Evolutionary conservation across 2,888 invertebrate genomes (phyloP), one percentile per base, ranked within the genome.

Genomic region (Auanema freiburgensis): DNA sequence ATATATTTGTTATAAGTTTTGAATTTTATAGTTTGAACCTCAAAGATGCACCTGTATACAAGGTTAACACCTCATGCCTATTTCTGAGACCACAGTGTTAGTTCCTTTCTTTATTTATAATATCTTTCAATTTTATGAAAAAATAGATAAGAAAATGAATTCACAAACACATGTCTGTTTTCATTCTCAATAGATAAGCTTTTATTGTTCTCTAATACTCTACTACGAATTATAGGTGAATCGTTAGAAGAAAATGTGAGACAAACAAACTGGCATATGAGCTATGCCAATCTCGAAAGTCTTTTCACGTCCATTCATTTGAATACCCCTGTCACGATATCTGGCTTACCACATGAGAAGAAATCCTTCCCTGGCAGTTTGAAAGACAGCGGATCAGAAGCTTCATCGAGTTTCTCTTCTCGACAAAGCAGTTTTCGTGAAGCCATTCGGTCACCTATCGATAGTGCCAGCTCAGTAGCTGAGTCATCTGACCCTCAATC

Each of bases 201-300:
- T n/a, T n/a, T n/a, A 12, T 43, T 43, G 43, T 12, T n/a, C n/a
- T 12, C 43, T 43, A 43, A 12, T 43, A 43, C n/a, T 43, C 43
- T 11, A 43, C 43, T 43, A 43, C 11, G 43, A 43, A n/a, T 43
- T 11, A 43, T 11, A 43, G 14, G 43, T 12, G 14, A 43, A n/a
- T 12, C n/a, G 43, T 43, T 43, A 43, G 14, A 71, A 57, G 71
- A 73, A 62, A 66, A 71, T 41, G 69, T 69, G 54, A 59, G 73
- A 1, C 60, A 60, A 25, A 67, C 66, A 23, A 71, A 73, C 62
- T 73, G 73, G 73, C 59, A 63, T 16, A 68, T 73, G 69, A 69
- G 72, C 0, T 63, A 65, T 53, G 66, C 65, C 50, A 68, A 71
- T 50, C 65, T 74, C 25, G 65, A 65, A 25, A 61, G 64, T 33